Percentiles rank a stretch among this genome's conserved stretches.
Evolutionary conservation across 2,888 invertebrate species (phyloP).

Genomic region (Meiosimyza platycephala): DNA sequence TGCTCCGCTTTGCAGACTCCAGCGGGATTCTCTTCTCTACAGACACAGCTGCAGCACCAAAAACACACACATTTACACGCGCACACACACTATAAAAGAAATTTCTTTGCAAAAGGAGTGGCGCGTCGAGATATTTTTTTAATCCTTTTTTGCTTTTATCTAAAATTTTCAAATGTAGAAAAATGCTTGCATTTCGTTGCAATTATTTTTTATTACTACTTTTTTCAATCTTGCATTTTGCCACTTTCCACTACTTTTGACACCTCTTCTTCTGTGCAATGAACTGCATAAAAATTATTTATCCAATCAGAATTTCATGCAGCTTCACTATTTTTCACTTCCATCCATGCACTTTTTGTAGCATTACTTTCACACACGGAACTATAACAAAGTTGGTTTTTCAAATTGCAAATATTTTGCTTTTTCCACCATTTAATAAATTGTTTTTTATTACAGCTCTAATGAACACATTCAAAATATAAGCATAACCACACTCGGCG

Average conservation of each 20-base stretch:
- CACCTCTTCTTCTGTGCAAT: background rate
- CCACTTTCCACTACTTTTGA: background rate
- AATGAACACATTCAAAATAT: constrained; percentile 11
- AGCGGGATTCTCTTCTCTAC: constrained; percentile 23
- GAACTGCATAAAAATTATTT: constrained; percentile 10
- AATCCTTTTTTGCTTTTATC: background rate
- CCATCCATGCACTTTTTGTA: background rate
- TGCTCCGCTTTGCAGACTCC: constrained; percentile 19
- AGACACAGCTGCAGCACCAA: background rate
- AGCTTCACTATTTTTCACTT: background rate
- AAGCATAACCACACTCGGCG: constrained; percentile 33
- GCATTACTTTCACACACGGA: too few relatives aligned
- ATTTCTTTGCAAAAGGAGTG: constrained; percentile 49
- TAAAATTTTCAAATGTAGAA: background rate
- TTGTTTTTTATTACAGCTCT: constrained; percentile 15
- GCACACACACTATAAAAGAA: constrained; percentile 20
- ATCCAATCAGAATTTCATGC: constrained; percentile 22
- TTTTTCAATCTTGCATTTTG: background rate
- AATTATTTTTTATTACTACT: background rate
- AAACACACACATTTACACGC: constrained; percentile 14
- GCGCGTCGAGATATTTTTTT: constrained; percentile 38
- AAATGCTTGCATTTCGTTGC: too few relatives aligned
- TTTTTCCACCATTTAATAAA: background rate
- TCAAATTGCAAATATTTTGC: background rate
- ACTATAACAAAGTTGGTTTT: too few relatives aligned